phyloP scores from a whole-genome alignment of 2,797 vertebrate genomes.

The Propithecus deckenii region DNA sequence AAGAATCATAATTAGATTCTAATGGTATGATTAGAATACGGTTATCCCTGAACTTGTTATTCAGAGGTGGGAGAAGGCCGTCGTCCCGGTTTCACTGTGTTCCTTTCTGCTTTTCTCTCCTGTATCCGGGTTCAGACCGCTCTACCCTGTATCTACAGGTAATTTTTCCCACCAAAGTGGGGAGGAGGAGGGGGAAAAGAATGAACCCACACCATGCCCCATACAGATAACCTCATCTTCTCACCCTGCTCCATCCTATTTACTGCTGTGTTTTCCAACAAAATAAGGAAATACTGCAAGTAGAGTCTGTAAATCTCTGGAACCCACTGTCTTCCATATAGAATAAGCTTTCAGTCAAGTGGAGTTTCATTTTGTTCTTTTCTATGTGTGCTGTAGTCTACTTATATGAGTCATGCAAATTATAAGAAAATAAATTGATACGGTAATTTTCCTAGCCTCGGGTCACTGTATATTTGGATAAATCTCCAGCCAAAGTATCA shows the following conservation, averaged over 20 bases:
- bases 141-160: background rate
- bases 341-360: background rate
- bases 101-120: background rate
- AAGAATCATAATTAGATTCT: too few relatives aligned
- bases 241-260: background rate
- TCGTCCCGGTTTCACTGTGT: background rate
- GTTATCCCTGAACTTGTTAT: background rate
- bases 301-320: background rate
- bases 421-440: background rate
- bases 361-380: background rate
- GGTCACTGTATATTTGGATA: background rate
- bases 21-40: background rate
- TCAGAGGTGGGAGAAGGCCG: background rate
- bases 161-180: background rate
- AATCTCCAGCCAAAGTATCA: background rate
- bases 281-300: background rate
- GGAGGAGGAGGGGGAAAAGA: background rate
- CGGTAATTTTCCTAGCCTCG: background rate
- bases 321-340: background rate
- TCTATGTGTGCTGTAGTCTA: background rate
- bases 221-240: background rate
- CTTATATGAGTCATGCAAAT: background rate
- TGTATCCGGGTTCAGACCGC: background rate
- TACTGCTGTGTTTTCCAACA: background rate
- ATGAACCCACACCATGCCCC: background rate